Conservation (phyloP, 2,113 vertebrate species). For the Phrynosoma blainvillii region DNA sequence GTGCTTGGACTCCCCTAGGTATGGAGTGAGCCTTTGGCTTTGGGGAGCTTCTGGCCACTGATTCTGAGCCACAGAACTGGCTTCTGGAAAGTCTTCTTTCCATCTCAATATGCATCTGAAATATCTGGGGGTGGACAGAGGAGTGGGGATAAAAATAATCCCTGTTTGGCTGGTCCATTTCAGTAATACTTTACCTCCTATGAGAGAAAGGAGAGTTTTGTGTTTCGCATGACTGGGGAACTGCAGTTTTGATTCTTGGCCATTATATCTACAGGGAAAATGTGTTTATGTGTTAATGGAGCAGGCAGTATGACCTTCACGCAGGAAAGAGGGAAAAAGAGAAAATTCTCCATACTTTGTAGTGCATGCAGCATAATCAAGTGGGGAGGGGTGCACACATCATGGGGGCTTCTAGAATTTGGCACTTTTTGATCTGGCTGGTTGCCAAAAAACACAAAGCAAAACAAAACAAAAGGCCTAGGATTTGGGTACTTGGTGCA, state of each 20-base stretch:
- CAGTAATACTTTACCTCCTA: fast-evolving
- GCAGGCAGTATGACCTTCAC: background rate
- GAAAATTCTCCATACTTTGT: background rate
- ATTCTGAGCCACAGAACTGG: constrained; percentile 6
- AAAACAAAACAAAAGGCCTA: background rate
- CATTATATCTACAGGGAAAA: constrained; percentile 11
- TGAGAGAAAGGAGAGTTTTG: fast-evolving
- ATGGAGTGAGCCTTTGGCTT: constrained; percentile 29
- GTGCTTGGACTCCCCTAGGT: constrained; percentile 24
- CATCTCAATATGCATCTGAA: background rate
- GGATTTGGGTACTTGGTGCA: constrained; percentile 2
- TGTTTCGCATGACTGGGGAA: background rate
- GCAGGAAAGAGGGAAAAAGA: constrained; percentile 11
- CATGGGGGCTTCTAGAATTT: constrained; percentile 40
- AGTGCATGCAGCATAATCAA: background rate
- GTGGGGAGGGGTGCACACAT: no score
- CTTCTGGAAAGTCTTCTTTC: background rate
- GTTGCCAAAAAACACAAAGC: background rate
- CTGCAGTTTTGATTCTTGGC: constrained; percentile 5
- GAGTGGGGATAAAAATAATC: background rate
- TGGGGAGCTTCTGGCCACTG: constrained; percentile 35
- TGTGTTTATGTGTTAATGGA: fast-evolving
- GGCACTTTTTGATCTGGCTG: constrained; percentile 48
- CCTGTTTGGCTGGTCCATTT: background rate
- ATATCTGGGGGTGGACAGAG: background rate